Conservation (phyloP, 1,140 invertebrate genomes). For the Tetraneura akinire region DNA sequence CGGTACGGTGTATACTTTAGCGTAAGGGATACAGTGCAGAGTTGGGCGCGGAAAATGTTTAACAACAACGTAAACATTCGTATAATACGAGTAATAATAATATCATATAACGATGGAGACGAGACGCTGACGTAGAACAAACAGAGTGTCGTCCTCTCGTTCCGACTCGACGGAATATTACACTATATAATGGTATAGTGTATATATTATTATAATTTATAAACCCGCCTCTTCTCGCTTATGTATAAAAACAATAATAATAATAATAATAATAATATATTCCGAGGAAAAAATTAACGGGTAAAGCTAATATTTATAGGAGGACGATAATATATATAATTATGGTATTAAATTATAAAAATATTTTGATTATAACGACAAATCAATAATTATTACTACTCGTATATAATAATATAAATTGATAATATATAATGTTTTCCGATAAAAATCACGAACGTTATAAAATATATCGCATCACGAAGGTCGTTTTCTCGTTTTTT, state of each 20-base stretch:
- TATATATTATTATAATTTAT: background rate
- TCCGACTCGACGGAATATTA: too few species aligned
- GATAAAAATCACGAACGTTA: too few species aligned
- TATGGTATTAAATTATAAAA: too few species aligned
- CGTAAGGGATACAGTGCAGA: background rate
- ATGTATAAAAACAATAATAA: background rate
- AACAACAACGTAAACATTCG: slow-evolving; percentile 41
- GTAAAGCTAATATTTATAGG: slow-evolving; percentile 40
- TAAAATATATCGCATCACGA: background rate
- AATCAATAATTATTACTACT: too few species aligned
- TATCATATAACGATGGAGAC: background rate
- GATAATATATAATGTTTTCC: too few species aligned
- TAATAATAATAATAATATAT: slow-evolving; percentile 8
- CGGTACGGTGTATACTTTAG: too few species aligned
- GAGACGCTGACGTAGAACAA: slow-evolving; percentile 49
- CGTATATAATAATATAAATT: too few species aligned
- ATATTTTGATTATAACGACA: too few species aligned
- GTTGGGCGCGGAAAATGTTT: slow-evolving; percentile 9
- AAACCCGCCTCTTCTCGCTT: background rate
- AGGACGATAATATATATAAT: background rate
- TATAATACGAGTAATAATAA: too few species aligned
- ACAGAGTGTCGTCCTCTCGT: slow-evolving; percentile 31
- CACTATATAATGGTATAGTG: background rate
- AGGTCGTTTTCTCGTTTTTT: background rate
- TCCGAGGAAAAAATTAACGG: slow-evolving; percentile 5